Evolutionary conservation across 2,888 invertebrate genomes (phyloP).

Genomic region (Eristalis intricaria): DNA sequence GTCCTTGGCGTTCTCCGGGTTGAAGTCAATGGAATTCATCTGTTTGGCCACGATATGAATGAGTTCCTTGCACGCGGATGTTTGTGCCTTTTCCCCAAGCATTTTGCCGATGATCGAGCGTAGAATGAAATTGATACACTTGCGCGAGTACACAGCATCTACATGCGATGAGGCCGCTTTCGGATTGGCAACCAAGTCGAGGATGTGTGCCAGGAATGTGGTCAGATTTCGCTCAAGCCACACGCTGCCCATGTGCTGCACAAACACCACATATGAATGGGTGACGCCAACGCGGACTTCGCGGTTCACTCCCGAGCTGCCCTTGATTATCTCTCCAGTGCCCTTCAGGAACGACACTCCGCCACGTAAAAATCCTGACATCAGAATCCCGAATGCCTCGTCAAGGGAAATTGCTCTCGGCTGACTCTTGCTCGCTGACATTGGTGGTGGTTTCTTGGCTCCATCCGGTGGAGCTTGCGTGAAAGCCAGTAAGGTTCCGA

Average conservation of each 20-base stretch:
- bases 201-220: conserved; percentile 92
- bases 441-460: conserved; percentile 76
- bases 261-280: conserved; percentile 97
- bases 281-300: conserved; percentile 99
- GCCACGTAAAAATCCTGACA: conserved; percentile 96
- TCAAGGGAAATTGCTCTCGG: conserved; percentile 88
- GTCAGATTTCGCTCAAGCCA: conserved; percentile 97
- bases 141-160: conserved; percentile 98
- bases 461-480: conserved; percentile 87
- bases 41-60: conserved; percentile 95
- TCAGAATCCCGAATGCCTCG: conserved; percentile 94
- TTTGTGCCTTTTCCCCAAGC: conserved; percentile 98
- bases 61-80: conserved; percentile 96
- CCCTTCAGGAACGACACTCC: conserved; percentile 97
- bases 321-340: conserved; percentile 97
- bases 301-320: conserved; percentile 94
- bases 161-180: conserved; percentile 98
- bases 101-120: conserved; percentile 95
- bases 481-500: conserved; percentile 87
- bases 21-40: conserved; percentile 97
- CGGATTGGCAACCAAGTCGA: conserved; percentile 97
- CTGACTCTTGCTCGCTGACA: conserved; percentile 76
- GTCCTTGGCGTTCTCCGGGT: conserved; percentile 95
- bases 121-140: conserved; percentile 97
- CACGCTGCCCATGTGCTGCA: conserved; percentile 94